These are phyloP conservation scores for Melanogrammus aeglefinus DNA, from an alignment of 2,797 vertebrate genomes.

Conservation along the genomic window DNA sequence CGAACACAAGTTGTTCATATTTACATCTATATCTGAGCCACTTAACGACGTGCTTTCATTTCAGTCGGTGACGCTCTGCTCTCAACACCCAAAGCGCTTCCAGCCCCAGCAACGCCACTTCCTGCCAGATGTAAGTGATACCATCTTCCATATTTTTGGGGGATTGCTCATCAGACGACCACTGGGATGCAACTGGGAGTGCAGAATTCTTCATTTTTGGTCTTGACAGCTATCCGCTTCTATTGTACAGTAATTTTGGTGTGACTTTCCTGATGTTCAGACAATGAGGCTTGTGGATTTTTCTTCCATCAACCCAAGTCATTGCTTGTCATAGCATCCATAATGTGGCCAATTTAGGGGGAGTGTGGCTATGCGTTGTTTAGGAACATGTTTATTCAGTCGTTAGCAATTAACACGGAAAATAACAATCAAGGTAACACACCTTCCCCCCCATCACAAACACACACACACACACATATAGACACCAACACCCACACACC, in stretches of 20 bases:
- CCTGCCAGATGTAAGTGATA: neutral
- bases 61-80: neutral
- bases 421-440: neutral
- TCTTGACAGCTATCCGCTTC: neutral
- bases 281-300: neutral
- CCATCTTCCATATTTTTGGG: neutral
- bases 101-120: neutral
- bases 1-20: neutral
- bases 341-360: neutral
- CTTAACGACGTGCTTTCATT: neutral
- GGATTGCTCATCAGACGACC: neutral
- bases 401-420: neutral
- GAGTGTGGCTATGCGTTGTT: too few species aligned
- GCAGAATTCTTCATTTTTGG: too few species aligned
- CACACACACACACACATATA: neutral
- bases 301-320: neutral
- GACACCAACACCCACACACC: neutral
- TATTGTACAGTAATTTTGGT: neutral
- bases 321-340: neutral
- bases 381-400: neutral
- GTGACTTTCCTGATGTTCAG: neutral
- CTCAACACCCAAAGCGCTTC: neutral
- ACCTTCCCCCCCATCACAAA: neutral
- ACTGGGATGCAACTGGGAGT: neutral
- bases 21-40: neutral